A percentile compares a stretch with the other conserved stretches of the same genome.
phyloP scores from a whole-genome alignment of 1,140 invertebrate species.

The Idris sp. region DNA sequence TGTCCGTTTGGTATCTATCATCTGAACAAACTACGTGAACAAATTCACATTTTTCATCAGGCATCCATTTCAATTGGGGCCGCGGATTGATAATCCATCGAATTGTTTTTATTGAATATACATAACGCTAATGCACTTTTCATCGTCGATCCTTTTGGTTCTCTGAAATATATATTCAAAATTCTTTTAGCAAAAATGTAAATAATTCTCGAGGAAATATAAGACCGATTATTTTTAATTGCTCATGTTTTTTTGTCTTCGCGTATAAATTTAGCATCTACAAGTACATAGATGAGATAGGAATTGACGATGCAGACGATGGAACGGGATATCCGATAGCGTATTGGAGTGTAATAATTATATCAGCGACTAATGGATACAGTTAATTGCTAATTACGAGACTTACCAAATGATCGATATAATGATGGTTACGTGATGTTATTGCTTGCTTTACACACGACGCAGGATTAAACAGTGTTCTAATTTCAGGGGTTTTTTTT shows the following conservation, averaged over 20 bases:
- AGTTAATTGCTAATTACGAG: slow-evolving; percentile 80
- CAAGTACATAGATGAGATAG: slow-evolving; percentile 60
- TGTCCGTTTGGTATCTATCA: no score
- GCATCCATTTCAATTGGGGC: not conserved
- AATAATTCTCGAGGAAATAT: no score
- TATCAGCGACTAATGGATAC: slow-evolving; percentile 79
- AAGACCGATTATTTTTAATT: slow-evolving; percentile 26
- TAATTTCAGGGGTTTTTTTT: slow-evolving; percentile 39
- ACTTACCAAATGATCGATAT: slow-evolving; percentile 78
- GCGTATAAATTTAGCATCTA: slow-evolving; percentile 71
- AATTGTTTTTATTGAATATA: slow-evolving; percentile 34
- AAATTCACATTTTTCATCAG: no score
- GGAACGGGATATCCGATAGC: slow-evolving; percentile 69
- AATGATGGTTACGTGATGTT: slow-evolving; percentile 70
- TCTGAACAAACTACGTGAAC: no score
- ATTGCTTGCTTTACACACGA: slow-evolving; percentile 49
- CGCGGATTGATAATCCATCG: slow-evolving; percentile 12
- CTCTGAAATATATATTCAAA: no score
- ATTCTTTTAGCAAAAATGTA: no score
- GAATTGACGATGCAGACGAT: slow-evolving; percentile 66
- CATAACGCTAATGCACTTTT: slow-evolving; percentile 37
- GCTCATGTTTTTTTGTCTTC: no score
- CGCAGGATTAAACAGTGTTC: slow-evolving; percentile 30
- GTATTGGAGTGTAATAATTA: slow-evolving; percentile 77
- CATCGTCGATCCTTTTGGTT: slow-evolving; percentile 25